Percentiles rank a stretch among this genome's conserved stretches.
Evolutionary conservation across 2,113 vertebrate genomes (phyloP).

Genomic region (Forbesichthys papilliferus): DNA sequence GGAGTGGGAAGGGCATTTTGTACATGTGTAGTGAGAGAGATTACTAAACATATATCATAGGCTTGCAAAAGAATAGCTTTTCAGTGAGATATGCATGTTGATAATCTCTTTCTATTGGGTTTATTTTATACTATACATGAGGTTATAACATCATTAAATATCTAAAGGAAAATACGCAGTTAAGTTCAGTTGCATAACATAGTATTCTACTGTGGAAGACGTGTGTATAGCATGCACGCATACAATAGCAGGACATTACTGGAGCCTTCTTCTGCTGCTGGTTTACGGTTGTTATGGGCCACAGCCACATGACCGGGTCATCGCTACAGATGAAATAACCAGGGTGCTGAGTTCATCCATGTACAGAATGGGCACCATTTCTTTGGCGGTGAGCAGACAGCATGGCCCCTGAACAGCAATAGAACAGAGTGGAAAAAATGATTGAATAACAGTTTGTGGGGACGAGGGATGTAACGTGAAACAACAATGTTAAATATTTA

Average conservation of each 20-base stretch:
- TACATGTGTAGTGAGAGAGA: too few species aligned
- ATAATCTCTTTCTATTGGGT: not conserved
- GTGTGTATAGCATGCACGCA: too few species aligned
- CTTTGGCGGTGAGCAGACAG: conserved; percentile 53
- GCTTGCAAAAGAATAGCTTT: too few species aligned
- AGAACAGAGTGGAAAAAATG: not conserved
- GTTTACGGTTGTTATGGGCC: conserved; percentile 2
- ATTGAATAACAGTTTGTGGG: not conserved
- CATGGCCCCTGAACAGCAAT: conserved; percentile 47
- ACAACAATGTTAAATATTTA: not conserved
- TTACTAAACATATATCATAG: too few species aligned
- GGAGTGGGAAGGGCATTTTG: too few species aligned
- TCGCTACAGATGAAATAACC: conserved; percentile 58
- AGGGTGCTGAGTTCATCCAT: conserved; percentile 57
- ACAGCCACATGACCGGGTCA: conserved; percentile 67
- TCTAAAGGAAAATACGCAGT: too few species aligned
- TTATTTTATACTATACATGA: not conserved
- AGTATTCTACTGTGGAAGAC: not conserved
- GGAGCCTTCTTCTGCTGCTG: conserved; percentile 33
- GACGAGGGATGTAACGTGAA: not conserved
- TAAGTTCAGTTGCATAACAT: not conserved
- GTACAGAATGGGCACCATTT: conserved; percentile 64
- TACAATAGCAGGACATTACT: not conserved
- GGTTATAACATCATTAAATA: too few species aligned
- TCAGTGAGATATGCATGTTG: not conserved